These are phyloP conservation scores for Atta colombica DNA, from an alignment of 1,140 invertebrate genomes.

Conservation along the genomic window DNA sequence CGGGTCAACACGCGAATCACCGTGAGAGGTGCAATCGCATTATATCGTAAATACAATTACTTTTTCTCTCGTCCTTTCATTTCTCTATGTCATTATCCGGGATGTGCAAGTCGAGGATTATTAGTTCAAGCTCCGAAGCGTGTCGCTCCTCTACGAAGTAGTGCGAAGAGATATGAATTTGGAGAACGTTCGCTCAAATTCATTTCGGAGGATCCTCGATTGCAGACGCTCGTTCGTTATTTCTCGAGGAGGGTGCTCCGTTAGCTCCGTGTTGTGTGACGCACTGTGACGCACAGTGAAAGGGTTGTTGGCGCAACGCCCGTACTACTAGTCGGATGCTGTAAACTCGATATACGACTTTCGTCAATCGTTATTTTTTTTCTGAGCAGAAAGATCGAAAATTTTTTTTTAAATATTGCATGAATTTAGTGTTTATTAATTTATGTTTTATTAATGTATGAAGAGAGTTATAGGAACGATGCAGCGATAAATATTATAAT, in stretches of 20 bases:
- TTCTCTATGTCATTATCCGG: background rate
- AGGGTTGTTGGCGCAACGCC: background rate
- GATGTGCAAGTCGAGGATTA: conserved; percentile 13
- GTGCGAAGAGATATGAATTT: background rate
- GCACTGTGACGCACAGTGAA: conserved; percentile 10
- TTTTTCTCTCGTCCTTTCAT: background rate
- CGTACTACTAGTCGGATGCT: conserved; percentile 23
- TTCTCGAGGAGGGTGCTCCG: background rate
- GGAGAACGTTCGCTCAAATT: background rate
- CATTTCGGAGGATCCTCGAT: background rate
- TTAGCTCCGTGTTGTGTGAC: conserved; percentile 9
- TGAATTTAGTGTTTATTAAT: background rate
- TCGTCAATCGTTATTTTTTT: background rate
- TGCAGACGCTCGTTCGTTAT: background rate
- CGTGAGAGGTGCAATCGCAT: background rate
- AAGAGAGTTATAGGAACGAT: background rate
- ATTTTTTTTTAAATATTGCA: background rate
- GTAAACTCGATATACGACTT: background rate
- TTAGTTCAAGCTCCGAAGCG: background rate
- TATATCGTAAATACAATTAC: conserved; percentile 2
- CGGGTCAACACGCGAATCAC: conserved; percentile 21
- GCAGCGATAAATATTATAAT: conserved; percentile 16
- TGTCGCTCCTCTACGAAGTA: background rate
- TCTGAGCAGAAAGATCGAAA: background rate
- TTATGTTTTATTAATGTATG: background rate